Evolutionary conservation across 1,140 invertebrate species (phyloP), one percentile per base, ranked within the genome.

Genomic region (Trissolcus basalis): DNA sequence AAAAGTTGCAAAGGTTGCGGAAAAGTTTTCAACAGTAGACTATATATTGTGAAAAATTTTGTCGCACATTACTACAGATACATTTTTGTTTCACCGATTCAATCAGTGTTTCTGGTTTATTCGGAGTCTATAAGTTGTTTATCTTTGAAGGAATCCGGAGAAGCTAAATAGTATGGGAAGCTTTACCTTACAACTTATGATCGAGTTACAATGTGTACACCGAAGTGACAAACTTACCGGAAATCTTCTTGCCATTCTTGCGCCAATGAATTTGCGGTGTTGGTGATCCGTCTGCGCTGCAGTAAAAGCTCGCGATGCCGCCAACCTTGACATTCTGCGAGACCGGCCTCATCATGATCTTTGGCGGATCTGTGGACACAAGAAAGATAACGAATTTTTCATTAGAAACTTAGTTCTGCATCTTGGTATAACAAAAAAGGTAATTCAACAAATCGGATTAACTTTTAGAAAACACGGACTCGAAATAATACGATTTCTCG

Each of bases 291-390:
- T 94, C 91, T 12, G 97, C 97, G 47, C 93, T 94, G 90, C 97
- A 99, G 88, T 96, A 97, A 90, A 99, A 98, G 41, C 94, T 95
- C 0, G 97, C 97, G 56, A 96, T 95, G n/a, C 94, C 94, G 58
- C 95, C 96, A 53, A 93, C 94, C 61, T 93, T 93, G 32, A 98
- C 97, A 80, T 93, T 93, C 81, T 96, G 94, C 84, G 96, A 95
- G 67, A 92, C 91, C 8, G 96, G 96, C 81, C 92, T 92, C 81
- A 93, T 93, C 78, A 94, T 92, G 83, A 98, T 96, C 90, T 96
- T 93, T 68, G 96, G 96, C 49, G 96, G 96, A 93, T 96, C 96
- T 97, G 92, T 73, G 85, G 86, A 89, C 87, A 89, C n/a, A 60
- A 77, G 65, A 78, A 49, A 49, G n/a, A n/a, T n/a, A 32, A 39